Conservation (phyloP, 2,113 vertebrate genomes). For the Holacanthus passer region DNA sequence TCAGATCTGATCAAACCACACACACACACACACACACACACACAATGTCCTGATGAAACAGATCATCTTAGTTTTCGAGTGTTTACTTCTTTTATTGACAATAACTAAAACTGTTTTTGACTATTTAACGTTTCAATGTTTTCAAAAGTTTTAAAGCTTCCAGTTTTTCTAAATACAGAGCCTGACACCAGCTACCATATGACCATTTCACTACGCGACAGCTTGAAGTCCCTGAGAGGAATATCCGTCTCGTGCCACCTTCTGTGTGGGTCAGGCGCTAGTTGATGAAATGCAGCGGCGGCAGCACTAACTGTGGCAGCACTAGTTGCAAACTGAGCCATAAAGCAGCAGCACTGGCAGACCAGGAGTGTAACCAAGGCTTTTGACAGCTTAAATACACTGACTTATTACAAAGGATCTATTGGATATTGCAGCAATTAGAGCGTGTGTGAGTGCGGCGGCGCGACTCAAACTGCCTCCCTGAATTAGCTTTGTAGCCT, state of each 20-base stretch:
- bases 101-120: too few relatives aligned
- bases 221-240: slow-evolving; percentile 7
- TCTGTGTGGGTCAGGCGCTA: slow-evolving; percentile 13
- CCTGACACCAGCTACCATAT: slow-evolving; percentile 1
- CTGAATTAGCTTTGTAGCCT: slow-evolving; percentile 18
- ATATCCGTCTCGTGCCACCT: slow-evolving; percentile 23
- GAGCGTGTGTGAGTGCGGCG: slow-evolving; percentile 6
- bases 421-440: slow-evolving; percentile 29
- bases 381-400: slow-evolving; percentile 52
- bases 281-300: slow-evolving; percentile 49
- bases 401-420: slow-evolving; percentile 33
- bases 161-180: not conserved
- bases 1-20: not conserved
- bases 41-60: not conserved
- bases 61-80: not conserved
- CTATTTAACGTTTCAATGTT: not conserved
- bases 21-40: not conserved
- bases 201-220: not conserved
- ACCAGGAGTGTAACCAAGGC: slow-evolving; percentile 6
- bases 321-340: slow-evolving; percentile 35
- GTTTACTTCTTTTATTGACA: too few relatives aligned
- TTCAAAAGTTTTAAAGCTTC: not conserved
- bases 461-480: not conserved
- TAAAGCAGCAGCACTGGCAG: slow-evolving; percentile 39
- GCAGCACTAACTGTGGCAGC: slow-evolving; percentile 16